These are phyloP conservation scores for Mya arenaria DNA, from an alignment of 1,140 invertebrate genomes.

Conservation along the genomic window DNA sequence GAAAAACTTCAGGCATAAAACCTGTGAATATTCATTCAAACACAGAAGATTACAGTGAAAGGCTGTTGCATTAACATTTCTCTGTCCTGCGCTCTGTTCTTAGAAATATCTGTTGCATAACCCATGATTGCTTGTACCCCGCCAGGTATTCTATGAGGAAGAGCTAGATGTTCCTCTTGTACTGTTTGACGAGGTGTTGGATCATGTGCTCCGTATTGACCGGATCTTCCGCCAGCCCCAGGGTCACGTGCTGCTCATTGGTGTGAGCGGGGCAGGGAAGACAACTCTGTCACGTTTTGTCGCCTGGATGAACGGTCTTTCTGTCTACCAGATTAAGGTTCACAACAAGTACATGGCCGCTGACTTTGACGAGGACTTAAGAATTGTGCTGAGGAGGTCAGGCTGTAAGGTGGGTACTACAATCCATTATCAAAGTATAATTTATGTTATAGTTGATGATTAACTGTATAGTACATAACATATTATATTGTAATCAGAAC, in stretches of 20 bases:
- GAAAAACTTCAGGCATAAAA: too few species aligned
- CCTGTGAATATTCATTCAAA: too few species aligned
- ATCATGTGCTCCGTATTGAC: conserved; percentile 99
- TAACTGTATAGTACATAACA: too few species aligned
- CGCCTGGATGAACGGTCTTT: conserved; percentile 99
- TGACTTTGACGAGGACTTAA: conserved; percentile 99
- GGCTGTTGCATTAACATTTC: too few species aligned
- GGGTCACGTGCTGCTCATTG: conserved; percentile 94
- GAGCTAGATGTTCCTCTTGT: conserved; percentile 99
- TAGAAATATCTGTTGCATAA: too few species aligned
- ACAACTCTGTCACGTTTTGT: conserved; percentile 99
- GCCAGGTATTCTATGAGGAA: conserved; percentile 98
- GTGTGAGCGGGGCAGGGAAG: conserved; percentile 95
- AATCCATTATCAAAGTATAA: too few species aligned
- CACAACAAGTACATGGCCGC: conserved; percentile 99
- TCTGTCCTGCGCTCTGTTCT: too few species aligned
- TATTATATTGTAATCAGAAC: too few species aligned
- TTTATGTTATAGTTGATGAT: too few species aligned
- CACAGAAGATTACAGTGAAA: too few species aligned
- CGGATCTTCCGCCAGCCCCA: conserved; percentile 99
- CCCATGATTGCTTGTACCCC: too few species aligned
- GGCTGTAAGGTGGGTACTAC: conserved; percentile 90
- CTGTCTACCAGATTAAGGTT: conserved; percentile 95
- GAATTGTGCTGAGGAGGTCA: conserved; percentile 94
- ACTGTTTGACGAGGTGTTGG: conserved; percentile 98